These are phyloP conservation scores for Vultur gryphus DNA, from an alignment of 2,797 vertebrate genomes.

Conservation along the genomic window DNA sequence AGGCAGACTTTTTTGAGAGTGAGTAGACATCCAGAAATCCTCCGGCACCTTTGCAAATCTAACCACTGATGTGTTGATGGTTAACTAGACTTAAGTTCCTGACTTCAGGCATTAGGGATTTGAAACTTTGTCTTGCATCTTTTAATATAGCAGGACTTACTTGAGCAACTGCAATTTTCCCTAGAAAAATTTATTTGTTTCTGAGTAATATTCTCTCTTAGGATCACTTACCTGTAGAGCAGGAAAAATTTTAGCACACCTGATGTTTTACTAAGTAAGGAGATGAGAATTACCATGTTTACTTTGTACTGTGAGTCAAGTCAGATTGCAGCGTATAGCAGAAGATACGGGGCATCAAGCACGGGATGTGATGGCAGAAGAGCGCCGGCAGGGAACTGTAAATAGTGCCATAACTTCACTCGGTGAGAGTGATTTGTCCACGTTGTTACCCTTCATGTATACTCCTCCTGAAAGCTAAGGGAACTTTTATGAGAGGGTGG, in stretches of 20 bases:
- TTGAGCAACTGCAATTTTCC: neutral
- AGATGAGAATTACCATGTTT: neutral
- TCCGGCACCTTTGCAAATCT: neutral
- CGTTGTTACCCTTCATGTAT: neutral
- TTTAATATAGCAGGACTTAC: neutral
- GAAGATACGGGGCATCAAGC: neutral
- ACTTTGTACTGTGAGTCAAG: neutral
- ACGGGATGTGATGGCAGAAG: neutral
- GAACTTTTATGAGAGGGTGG: neutral
- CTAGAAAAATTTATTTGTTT: neutral
- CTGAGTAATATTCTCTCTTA: neutral
- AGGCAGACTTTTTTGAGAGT: neutral
- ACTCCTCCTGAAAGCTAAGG: neutral
- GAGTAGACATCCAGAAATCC: neutral
- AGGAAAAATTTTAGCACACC: neutral
- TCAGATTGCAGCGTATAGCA: neutral
- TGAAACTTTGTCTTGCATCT: neutral
- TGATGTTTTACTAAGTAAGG: constrained; percentile 23
- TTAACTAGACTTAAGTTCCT: neutral
- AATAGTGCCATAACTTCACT: neutral
- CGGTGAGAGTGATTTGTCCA: neutral
- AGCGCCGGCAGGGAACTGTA: neutral
- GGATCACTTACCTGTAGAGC: neutral
- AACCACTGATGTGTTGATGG: neutral
- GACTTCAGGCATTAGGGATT: neutral